Conservation (phyloP, 2,113 vertebrate species). For the Larimichthys crocea region DNA sequence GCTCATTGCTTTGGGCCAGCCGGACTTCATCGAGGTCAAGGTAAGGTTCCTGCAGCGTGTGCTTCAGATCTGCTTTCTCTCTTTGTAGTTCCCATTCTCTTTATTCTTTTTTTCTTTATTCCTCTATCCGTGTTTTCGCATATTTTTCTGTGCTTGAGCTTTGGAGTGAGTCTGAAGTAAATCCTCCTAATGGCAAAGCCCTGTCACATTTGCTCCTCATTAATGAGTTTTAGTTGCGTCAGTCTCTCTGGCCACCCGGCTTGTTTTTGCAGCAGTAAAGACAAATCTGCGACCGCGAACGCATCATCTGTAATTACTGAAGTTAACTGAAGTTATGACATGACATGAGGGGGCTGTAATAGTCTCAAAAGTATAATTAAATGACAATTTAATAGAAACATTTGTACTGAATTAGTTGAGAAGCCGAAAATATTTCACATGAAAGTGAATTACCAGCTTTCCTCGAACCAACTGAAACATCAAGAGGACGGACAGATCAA, state of each 20-base stretch:
- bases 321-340: not conserved
- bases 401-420: not conserved
- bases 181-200: constrained; percentile 26
- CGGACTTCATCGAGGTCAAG: constrained; percentile 97
- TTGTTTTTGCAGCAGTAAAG: not conserved
- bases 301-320: not conserved
- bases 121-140: not conserved
- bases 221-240: constrained; percentile 42
- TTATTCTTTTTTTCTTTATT: not conserved
- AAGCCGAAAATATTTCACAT: constrained; percentile 15
- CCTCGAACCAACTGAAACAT: constrained; percentile 8
- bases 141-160: not conserved
- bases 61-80: not conserved
- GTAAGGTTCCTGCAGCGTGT: constrained; percentile 76
- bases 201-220: constrained; percentile 32
- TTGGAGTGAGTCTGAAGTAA: constrained; percentile 23
- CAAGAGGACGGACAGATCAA: not conserved
- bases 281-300: not conserved
- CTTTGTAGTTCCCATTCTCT: not conserved
- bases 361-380: not conserved
- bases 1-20: constrained; percentile 89
- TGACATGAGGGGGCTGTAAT: not conserved
- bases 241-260: not conserved
- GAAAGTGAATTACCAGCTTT: not conserved
- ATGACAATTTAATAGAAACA: constrained; percentile 12